These are phyloP conservation scores for Gila robusta DNA, from an alignment of 2,797 vertebrate species.

Conservation along the genomic window DNA sequence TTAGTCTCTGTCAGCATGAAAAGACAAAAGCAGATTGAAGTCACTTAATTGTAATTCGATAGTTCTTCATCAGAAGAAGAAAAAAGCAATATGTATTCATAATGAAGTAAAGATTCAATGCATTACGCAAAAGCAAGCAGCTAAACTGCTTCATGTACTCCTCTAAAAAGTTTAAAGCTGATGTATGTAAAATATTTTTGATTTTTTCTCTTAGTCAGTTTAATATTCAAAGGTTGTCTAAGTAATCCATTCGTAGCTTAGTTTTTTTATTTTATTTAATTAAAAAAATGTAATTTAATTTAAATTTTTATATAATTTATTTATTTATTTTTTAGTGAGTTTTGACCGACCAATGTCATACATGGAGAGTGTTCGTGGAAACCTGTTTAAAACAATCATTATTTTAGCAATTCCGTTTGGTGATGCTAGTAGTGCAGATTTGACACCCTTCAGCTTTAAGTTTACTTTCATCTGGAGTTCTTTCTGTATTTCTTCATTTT, in stretches of 20 bases:
- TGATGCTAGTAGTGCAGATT: neutral
- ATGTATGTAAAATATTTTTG: neutral
- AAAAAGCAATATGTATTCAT: constrained; percentile 54
- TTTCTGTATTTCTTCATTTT: constrained; percentile 48
- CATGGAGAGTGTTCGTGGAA: neutral
- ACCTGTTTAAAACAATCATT: constrained; percentile 13
- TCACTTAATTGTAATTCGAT: constrained; percentile 55
- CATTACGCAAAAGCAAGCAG: constrained; percentile 30
- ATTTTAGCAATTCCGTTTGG: constrained; percentile 16
- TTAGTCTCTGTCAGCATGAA: constrained; percentile 75
- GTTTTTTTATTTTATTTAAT: neutral
- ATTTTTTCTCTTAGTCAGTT: neutral
- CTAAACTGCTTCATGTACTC: constrained; percentile 3
- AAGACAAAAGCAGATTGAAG: constrained; percentile 47
- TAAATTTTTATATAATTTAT: neutral
- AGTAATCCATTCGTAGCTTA: neutral
- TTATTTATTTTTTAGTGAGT: neutral
- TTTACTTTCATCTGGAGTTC: constrained; percentile 37
- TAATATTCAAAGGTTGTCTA: neutral
- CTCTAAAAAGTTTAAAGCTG: neutral
- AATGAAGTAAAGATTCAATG: constrained; percentile 43
- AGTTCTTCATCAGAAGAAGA: constrained; percentile 56
- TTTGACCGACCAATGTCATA: neutral
- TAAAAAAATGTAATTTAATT: too few relatives aligned
- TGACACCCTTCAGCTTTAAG: constrained; percentile 31